Conservation (phyloP, 2,797 vertebrate species). For the Chromis chromis region DNA sequence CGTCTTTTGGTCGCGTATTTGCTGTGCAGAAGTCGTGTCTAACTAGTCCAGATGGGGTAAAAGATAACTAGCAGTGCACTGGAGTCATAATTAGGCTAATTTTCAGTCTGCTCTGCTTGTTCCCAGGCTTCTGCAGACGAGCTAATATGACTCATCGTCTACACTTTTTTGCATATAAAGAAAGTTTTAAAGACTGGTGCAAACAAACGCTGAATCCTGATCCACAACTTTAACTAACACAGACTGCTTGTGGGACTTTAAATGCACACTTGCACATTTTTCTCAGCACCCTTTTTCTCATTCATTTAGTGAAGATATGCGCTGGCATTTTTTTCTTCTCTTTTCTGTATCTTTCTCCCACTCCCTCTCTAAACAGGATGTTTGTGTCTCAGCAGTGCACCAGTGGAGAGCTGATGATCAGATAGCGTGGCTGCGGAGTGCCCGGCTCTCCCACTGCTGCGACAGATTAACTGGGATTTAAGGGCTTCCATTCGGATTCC, state of each 20-base stretch:
- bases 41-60: constrained; percentile 7
- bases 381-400: constrained; percentile 79
- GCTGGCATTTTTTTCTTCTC: constrained; percentile 27
- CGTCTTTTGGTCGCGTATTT: constrained; percentile 19
- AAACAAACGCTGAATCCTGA: background rate
- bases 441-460: constrained; percentile 72
- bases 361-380: constrained; percentile 84
- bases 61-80: constrained; percentile 10
- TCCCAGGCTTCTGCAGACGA: constrained; percentile 33
- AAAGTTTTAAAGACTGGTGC: background rate
- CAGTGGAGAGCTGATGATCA: constrained; percentile 78
- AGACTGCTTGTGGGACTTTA: constrained; percentile 6
- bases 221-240: background rate
- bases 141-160: constrained; percentile 24
- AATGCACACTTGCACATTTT: background rate
- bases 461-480: constrained; percentile 84
- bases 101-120: constrained; percentile 36
- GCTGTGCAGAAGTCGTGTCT: too few relatives aligned
- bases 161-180: background rate
- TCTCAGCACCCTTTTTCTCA: background rate
- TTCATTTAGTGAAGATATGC: constrained; percentile 22
- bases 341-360: constrained; percentile 30
- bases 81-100: constrained; percentile 41
- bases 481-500: constrained; percentile 66
- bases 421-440: constrained; percentile 74